Percentiles rank a stretch among this genome's conserved stretches.
Conservation (phyloP, 2,113 vertebrate genomes). For the Nycticebus coucang region DNA sequence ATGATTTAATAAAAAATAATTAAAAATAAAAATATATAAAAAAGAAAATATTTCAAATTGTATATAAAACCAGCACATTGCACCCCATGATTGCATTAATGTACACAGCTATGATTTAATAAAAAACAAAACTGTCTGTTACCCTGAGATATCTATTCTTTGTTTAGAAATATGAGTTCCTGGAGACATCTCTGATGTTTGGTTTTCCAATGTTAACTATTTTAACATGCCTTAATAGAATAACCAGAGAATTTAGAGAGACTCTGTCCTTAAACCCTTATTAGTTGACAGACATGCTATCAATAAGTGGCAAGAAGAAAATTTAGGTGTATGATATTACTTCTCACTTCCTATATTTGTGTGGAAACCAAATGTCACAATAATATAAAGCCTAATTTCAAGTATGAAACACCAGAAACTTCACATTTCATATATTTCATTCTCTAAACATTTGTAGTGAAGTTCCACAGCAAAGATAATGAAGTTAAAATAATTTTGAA, state of each 20-base stretch:
- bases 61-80: too few species aligned
- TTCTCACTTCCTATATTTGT: neutral
- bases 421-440: neutral
- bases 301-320: constrained; percentile 35
- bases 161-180: neutral
- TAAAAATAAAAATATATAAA: too few species aligned
- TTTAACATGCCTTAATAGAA: constrained; percentile 9
- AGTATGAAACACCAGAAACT: neutral
- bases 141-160: neutral
- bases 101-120: too few species aligned
- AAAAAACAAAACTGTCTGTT: too few species aligned
- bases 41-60: too few species aligned
- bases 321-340: neutral
- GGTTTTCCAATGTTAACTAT: neutral
- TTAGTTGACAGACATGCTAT: neutral
- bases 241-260: neutral
- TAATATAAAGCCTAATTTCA: neutral
- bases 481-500: constrained; percentile 1
- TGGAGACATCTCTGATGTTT: constrained; percentile 30
- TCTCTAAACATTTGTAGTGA: neutral
- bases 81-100: too few species aligned
- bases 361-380: neutral
- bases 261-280: constrained; percentile 21
- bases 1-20: too few species aligned
- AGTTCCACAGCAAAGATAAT: neutral